phyloP scores from a whole-genome alignment of 2,888 invertebrate species.

The Empis stercorea region DNA sequence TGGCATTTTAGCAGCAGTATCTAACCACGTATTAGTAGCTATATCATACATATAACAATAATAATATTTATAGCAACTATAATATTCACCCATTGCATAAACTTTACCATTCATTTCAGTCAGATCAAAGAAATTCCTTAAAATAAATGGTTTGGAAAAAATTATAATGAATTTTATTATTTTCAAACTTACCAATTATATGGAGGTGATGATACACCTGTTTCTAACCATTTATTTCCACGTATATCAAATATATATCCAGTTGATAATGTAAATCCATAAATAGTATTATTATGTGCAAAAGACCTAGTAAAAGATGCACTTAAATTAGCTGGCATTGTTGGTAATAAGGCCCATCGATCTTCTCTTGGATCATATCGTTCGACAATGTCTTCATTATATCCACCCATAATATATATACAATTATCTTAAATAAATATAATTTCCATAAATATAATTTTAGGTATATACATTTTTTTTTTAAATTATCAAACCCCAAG shows the following conservation, averaged over 20 bases:
- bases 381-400: background rate
- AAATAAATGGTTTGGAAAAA: too few species aligned
- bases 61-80: constrained; percentile 1
- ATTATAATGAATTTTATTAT: too few species aligned
- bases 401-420: background rate
- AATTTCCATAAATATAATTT: background rate
- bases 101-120: constrained; percentile 1
- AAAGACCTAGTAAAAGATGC: constrained; percentile 1
- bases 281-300: background rate
- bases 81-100: constrained; percentile 1
- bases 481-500: background rate
- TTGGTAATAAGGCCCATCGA: background rate
- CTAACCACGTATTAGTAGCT: background rate
- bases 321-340: background rate
- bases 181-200: background rate
- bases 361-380: constrained; percentile 1
- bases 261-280: background rate
- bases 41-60: constrained; percentile 1
- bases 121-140: background rate
- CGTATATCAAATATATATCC: constrained; percentile 1
- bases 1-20: background rate
- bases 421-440: background rate
- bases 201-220: background rate
- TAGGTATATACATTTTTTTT: background rate
- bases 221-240: background rate